phyloP scores from a whole-genome alignment of 1,140 invertebrate species.

The Caerostris darwini region DNA sequence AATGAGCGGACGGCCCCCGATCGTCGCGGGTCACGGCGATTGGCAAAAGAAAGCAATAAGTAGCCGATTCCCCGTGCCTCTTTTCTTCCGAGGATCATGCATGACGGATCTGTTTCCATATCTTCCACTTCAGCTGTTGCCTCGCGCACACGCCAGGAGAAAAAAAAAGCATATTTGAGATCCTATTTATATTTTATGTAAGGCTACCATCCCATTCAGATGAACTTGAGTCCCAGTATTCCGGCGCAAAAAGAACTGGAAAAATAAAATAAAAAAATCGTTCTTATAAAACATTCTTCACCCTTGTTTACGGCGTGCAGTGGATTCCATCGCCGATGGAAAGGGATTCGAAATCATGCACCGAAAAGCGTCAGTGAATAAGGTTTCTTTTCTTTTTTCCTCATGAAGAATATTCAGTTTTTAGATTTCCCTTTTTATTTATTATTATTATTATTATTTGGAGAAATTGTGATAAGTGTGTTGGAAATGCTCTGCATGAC shows the following conservation, averaged over 20 bases:
- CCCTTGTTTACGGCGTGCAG: slow-evolving; percentile 22
- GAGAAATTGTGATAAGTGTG: not conserved
- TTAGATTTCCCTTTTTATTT: not conserved
- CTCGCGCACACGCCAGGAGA: not conserved
- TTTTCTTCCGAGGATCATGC: slow-evolving; percentile 65
- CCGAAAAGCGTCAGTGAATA: not conserved
- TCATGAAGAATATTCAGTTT: not conserved
- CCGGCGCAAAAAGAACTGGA: not conserved
- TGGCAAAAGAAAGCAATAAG: slow-evolving; percentile 50
- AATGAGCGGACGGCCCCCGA: not conserved
- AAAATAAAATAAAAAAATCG: not conserved
- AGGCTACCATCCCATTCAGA: slow-evolving; percentile 20
- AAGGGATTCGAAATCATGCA: not conserved
- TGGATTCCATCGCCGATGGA: not conserved
- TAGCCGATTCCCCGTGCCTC: slow-evolving; percentile 47
- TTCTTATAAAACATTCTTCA: slow-evolving; percentile 47
- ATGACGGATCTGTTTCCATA: slow-evolving; percentile 68
- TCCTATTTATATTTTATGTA: slow-evolving; percentile 63
- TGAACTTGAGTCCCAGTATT: not conserved
- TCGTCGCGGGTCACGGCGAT: slow-evolving; percentile 19
- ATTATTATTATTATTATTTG: not conserved
- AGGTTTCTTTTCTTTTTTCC: not conserved
- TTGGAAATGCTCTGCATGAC: not conserved
- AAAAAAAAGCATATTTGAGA: slow-evolving; percentile 15
- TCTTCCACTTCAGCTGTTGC: slow-evolving; percentile 56